These are phyloP conservation scores for Drosophila mulleri DNA, from an alignment of 2,888 invertebrate species.

Conservation along the genomic window DNA sequence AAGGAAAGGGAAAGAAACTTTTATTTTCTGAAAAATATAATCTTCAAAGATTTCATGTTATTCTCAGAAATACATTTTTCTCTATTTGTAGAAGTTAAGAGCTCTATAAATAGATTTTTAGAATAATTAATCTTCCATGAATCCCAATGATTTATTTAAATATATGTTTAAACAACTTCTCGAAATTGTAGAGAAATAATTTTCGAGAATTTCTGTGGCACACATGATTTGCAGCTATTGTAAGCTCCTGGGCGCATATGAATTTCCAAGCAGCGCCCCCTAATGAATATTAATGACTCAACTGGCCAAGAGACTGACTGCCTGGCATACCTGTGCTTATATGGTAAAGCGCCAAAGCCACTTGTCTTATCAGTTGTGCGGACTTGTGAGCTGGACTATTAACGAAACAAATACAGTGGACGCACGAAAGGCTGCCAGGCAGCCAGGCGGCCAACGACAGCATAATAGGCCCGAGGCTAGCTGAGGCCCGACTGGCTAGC, in stretches of 20 bases:
- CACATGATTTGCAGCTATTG: conserved; percentile 27
- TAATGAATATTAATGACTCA: conserved; percentile 78
- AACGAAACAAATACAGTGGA: conserved; percentile 78
- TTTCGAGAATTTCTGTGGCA: conserved; percentile 22
- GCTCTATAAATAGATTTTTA: neutral
- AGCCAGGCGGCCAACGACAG: conserved; percentile 16
- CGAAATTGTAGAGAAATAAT: conserved; percentile 8
- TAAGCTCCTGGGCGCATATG: conserved; percentile 33
- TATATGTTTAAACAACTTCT: neutral
- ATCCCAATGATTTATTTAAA: neutral
- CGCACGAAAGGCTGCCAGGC: conserved; percentile 58
- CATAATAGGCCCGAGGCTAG: conserved; percentile 29
- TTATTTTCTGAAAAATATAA: too few relatives aligned
- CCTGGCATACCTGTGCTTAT: conserved; percentile 66
- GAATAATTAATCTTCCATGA: neutral
- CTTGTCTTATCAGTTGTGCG: conserved; percentile 76
- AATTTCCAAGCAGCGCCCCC: conserved; percentile 22
- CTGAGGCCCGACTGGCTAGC: conserved; percentile 35
- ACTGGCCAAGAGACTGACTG: conserved; percentile 60
- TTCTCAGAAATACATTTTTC: neutral
- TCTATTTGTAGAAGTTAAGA: neutral
- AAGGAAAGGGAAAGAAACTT: neutral
- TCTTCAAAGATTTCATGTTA: neutral
- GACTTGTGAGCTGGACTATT: conserved; percentile 71
- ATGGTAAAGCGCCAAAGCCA: conserved; percentile 74